phyloP scores from a whole-genome alignment of 2,797 vertebrate species.

The Denticeps clupeoides region DNA sequence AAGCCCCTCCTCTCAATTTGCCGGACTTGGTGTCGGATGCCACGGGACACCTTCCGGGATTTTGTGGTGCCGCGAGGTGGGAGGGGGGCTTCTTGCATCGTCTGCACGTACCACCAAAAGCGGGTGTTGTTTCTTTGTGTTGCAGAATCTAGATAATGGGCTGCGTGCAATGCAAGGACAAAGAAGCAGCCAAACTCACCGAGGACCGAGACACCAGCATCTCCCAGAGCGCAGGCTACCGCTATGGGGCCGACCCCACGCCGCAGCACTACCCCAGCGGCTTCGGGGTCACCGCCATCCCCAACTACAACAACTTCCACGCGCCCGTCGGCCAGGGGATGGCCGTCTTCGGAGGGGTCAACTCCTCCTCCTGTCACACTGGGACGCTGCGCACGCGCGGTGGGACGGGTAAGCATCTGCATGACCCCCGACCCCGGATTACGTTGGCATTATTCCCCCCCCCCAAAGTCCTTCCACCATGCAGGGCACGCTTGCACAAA shows the following conservation, averaged over 20 bases:
- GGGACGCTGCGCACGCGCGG: constrained; percentile 80
- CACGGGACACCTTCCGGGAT: no score
- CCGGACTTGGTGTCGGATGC: no score
- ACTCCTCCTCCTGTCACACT: constrained; percentile 78
- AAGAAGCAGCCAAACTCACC: constrained; percentile 89
- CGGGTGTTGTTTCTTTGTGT: not conserved
- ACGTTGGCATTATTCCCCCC: no score
- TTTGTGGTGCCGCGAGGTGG: no score
- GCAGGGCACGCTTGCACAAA: no score
- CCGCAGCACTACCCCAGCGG: constrained; percentile 76
- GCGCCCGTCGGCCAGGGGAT: constrained; percentile 72
- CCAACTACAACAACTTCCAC: constrained; percentile 94
- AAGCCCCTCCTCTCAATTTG: no score
- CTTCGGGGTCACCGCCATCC: constrained; percentile 82
- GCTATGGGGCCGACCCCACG: constrained; percentile 81
- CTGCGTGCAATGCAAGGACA: constrained; percentile 99
- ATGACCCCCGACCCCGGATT: not conserved
- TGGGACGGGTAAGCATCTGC: constrained; percentile 67
- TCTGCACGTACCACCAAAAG: no score
- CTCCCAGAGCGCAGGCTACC: constrained; percentile 74
- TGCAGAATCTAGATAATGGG: constrained; percentile 92
- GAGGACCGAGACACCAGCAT: constrained; percentile 76
- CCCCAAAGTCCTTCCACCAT: no score
- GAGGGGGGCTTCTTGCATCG: no score
- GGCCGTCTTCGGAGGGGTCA: constrained; percentile 85